Percentiles rank a stretch among this genome's conserved stretches.
Evolutionary conservation across 2,113 vertebrate genomes (phyloP).

Genomic region (Turnix velox): DNA sequence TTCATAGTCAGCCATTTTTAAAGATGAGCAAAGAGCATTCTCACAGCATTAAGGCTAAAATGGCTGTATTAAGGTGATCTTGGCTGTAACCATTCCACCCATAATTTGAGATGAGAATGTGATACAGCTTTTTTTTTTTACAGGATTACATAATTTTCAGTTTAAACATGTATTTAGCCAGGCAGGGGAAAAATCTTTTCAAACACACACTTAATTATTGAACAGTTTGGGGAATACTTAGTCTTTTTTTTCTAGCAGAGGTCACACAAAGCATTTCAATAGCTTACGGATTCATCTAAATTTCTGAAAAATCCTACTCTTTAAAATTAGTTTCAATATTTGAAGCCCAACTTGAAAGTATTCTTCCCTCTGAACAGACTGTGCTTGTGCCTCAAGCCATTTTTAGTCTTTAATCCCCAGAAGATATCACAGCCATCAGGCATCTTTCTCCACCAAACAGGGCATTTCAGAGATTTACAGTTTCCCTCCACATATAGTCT

Average conservation of each 20-base stretch:
- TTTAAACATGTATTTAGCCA: constrained; percentile 24
- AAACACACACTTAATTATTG: not conserved
- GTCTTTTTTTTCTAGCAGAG: not conserved
- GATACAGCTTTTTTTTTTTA: not conserved
- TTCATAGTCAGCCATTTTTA: not conserved
- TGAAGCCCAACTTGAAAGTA: constrained; percentile 40
- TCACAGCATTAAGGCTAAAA: not conserved
- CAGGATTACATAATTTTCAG: constrained; percentile 5
- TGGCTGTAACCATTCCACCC: not conserved
- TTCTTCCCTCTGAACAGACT: constrained; percentile 23
- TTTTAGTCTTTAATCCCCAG: constrained; percentile 67
- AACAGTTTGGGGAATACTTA: not conserved
- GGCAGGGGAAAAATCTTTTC: not conserved
- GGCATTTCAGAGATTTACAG: constrained; percentile 5
- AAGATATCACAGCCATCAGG: constrained; percentile 53
- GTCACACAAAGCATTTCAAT: not conserved
- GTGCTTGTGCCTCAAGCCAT: constrained; percentile 53
- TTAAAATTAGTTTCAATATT: constrained; percentile 50
- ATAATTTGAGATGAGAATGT: not conserved
- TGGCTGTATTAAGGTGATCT: constrained; percentile 3
- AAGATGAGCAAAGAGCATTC: not conserved
- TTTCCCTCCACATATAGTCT: not conserved
- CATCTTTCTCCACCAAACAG: not conserved
- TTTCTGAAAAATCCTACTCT: constrained; percentile 26
- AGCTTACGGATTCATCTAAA: constrained; percentile 6